These are phyloP conservation scores for Stomorhina lunata DNA, from an alignment of 2,888 invertebrate genomes.

Conservation along the genomic window DNA sequence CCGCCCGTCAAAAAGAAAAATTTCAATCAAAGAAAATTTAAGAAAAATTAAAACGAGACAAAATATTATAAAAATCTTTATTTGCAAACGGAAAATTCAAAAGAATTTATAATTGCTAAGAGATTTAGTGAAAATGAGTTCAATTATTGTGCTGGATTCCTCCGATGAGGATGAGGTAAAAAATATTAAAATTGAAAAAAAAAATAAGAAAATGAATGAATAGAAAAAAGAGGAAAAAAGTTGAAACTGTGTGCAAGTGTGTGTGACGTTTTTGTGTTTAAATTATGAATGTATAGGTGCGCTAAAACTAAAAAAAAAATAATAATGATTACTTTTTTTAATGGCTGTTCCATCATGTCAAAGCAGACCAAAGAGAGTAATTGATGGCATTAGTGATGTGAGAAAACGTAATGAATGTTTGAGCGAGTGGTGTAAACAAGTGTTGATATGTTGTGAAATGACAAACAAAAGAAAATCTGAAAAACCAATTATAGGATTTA, in stretches of 20 bases:
- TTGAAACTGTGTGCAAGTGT: not conserved
- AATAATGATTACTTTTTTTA: conserved; percentile 56
- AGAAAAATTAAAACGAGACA: conserved; percentile 35
- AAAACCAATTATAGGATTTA: not conserved
- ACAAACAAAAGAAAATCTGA: conserved; percentile 40
- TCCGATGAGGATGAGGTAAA: conserved; percentile 80
- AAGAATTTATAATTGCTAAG: not conserved
- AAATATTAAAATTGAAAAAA: conserved; percentile 56
- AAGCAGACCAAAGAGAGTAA: conserved; percentile 18
- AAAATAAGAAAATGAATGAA: conserved; percentile 52
- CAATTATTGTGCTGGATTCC: conserved; percentile 78
- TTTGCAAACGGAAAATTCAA: conserved; percentile 22
- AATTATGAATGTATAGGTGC: conserved; percentile 49
- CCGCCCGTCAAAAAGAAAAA: conserved; percentile 64
- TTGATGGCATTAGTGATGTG: conserved; percentile 53
- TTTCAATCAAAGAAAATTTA: conserved; percentile 60
- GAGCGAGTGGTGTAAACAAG: conserved; percentile 17
- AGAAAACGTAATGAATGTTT: conserved; percentile 11
- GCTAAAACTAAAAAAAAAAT: conserved; percentile 50
- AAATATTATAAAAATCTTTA: conserved; percentile 6
- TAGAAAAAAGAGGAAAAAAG: conserved; percentile 52
- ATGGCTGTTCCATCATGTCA: conserved; percentile 39
- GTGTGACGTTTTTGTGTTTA: conserved; percentile 41
- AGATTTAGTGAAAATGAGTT: conserved; percentile 71
- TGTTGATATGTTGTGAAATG: conserved; percentile 54